phyloP scores from a whole-genome alignment of 2,888 invertebrate genomes.

The Ellobium chinense region DNA sequence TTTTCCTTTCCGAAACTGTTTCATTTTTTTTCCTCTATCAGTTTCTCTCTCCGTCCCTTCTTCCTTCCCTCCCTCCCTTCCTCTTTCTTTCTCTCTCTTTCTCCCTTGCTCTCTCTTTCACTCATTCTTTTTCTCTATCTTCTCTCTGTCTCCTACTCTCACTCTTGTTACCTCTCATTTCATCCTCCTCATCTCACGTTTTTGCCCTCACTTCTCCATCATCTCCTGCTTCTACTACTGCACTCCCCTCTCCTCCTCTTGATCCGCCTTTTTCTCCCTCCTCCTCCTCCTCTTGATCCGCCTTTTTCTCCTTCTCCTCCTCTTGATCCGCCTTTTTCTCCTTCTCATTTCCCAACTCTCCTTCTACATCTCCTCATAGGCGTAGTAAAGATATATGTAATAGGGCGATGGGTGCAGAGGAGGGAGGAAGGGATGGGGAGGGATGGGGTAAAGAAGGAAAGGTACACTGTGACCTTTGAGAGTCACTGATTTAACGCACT shows the following conservation, averaged over 20 bases:
- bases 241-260: neutral
- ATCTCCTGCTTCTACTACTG: neutral
- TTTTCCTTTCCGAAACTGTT: neutral
- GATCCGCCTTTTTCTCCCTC: neutral
- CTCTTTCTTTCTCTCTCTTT: constrained; percentile 7
- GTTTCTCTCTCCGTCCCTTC: neutral
- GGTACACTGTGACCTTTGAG: too few relatives aligned
- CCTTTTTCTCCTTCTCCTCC: neutral
- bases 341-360: neutral
- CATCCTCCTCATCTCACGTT: neutral
- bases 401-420: too few relatives aligned
- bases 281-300: neutral
- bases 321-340: neutral
- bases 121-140: neutral
- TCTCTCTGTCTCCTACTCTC: constrained; percentile 9
- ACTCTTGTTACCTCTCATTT: neutral
- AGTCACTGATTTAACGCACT: too few relatives aligned
- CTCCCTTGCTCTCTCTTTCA: constrained; percentile 3
- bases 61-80: neutral
- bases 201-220: constrained; percentile 22
- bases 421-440: too few relatives aligned
- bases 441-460: too few relatives aligned
- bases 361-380: too few relatives aligned
- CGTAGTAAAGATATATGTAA: too few relatives aligned
- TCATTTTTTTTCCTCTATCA: neutral